These are phyloP conservation scores for Arctopsyche grandis DNA, from an alignment of 1,140 invertebrate genomes.

Conservation along the genomic window DNA sequence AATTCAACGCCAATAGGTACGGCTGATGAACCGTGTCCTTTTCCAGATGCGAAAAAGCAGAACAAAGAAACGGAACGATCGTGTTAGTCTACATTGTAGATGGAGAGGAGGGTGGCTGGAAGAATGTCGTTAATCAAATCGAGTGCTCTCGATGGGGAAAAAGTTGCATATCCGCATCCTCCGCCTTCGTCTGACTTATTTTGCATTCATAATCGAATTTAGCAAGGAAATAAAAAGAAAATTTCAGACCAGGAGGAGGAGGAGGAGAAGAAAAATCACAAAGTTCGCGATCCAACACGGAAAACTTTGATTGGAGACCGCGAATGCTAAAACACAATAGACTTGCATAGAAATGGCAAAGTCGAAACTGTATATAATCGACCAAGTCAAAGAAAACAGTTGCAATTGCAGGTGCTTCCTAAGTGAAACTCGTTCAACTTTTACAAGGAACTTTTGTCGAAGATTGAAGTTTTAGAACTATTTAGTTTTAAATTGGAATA, in stretches of 20 bases:
- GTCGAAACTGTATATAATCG: no score
- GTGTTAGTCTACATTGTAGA: neutral
- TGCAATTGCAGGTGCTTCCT: neutral
- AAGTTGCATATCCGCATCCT: constrained; percentile 13
- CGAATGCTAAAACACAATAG: neutral
- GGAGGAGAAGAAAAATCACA: neutral
- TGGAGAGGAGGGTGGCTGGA: neutral
- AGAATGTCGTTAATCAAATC: constrained; percentile 6
- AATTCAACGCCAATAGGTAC: neutral
- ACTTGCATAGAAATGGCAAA: neutral
- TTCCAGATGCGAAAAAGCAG: neutral
- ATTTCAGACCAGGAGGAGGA: neutral
- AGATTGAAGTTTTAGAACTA: neutral
- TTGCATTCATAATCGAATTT: constrained; percentile 26
- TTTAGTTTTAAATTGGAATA: no score
- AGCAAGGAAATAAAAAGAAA: neutral
- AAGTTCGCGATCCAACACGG: neutral
- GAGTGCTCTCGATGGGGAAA: constrained; percentile 7
- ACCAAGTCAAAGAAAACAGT: no score
- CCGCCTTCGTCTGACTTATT: neutral
- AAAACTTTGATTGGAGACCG: constrained; percentile 10
- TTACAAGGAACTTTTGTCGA: neutral
- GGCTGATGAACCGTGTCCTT: constrained; percentile 2
- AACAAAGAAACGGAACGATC: constrained; percentile 16
- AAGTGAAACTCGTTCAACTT: neutral